phyloP scores from a whole-genome alignment of 1,140 invertebrate species.

The Saccostrea echinata region DNA sequence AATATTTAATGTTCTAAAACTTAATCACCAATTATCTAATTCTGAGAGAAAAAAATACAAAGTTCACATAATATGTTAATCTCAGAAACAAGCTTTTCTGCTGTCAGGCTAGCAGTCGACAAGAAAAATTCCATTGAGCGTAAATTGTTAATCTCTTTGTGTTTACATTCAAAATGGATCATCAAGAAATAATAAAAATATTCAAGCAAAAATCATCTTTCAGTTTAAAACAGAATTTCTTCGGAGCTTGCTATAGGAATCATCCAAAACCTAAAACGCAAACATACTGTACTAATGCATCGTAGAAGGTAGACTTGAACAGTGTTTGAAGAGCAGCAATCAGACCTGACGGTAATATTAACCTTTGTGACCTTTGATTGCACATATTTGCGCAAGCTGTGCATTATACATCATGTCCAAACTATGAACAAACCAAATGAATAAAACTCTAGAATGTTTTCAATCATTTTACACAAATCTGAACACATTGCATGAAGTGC shows the following conservation, averaged over 20 bases:
- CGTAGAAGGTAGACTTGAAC: not conserved
- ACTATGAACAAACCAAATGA: not conserved
- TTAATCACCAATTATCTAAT: constrained; percentile 17
- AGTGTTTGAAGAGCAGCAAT: not conserved
- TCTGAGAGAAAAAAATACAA: not conserved
- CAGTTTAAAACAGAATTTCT: not conserved
- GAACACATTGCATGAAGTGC: constrained; percentile 9
- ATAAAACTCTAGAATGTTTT: not conserved
- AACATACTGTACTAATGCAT: not conserved
- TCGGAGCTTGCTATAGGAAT: constrained; percentile 16
- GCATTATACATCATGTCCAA: constrained; percentile 25
- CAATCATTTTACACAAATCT: constrained; percentile 19
- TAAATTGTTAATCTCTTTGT: constrained; percentile 15
- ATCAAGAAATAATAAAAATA: constrained; percentile 22
- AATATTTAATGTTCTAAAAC: constrained; percentile 6
- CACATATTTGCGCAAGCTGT: constrained; percentile 23
- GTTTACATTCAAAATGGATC: constrained; percentile 13
- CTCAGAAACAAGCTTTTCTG: not conserved
- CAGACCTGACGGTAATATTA: constrained; percentile 3
- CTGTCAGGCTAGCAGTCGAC: not conserved
- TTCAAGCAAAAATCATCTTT: constrained; percentile 32
- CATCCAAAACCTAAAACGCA: constrained; percentile 11
- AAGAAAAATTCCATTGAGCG: not conserved
- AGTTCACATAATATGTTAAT: not conserved
- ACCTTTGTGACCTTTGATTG: constrained; percentile 34